Evolutionary conservation across 2,797 vertebrate species (phyloP).

Genomic region (Sebastes paucispinis): DNA sequence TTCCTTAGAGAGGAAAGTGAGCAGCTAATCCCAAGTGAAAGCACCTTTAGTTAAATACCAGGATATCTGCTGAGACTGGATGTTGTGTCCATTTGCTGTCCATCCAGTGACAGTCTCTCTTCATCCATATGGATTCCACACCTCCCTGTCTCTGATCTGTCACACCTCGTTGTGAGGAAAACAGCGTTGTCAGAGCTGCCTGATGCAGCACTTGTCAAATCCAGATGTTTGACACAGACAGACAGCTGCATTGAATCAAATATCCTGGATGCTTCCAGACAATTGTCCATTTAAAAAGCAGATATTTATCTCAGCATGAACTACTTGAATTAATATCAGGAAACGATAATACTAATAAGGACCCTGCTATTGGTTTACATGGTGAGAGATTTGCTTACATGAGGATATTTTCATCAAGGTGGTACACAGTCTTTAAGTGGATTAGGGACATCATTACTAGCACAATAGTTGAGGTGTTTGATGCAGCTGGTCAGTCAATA

Average conservation of each 20-base stretch:
- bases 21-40: conserved; percentile 6
- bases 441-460: neutral
- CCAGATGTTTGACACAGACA: conserved; percentile 26
- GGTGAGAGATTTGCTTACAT: neutral
- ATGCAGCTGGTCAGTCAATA: conserved; percentile 35
- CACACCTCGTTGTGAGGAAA: conserved; percentile 19
- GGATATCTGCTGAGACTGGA: conserved; percentile 5
- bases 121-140: conserved; percentile 30
- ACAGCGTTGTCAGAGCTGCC: conserved; percentile 9
- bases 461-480: conserved; percentile 9
- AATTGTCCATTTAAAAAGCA: neutral
- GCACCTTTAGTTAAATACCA: conserved; percentile 10
- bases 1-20: neutral
- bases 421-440: neutral
- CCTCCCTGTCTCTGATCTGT: conserved; percentile 31
- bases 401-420: conserved; percentile 1
- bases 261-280: neutral
- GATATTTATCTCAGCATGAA: conserved; percentile 4
- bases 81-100: neutral
- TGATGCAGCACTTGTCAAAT: conserved; percentile 35
- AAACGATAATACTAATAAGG: neutral
- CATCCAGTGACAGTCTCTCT: neutral
- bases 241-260: conserved; percentile 5
- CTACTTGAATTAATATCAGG: neutral
- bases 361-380: neutral